Conservation (phyloP, 2,888 invertebrate genomes). For the Andrena trimmerana region DNA sequence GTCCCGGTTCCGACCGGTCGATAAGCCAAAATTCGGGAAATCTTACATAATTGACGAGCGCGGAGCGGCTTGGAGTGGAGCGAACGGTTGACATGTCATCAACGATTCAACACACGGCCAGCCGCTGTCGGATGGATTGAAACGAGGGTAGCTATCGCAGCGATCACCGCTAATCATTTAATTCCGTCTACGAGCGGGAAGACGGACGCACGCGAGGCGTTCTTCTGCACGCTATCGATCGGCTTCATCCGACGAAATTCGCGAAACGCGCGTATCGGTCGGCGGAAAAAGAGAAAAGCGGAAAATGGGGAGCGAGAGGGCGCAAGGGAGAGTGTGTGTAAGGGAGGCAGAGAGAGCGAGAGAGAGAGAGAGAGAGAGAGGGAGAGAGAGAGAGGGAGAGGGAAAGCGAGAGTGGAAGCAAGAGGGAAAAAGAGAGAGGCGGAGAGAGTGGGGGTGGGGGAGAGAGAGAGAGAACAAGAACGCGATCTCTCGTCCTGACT, state of each 20-base stretch:
- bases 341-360: background rate
- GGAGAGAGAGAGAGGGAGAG: background rate
- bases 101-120: conserved; percentile 8
- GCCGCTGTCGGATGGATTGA: background rate
- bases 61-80: conserved; percentile 16
- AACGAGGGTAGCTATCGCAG: conserved; percentile 7
- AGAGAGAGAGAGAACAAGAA: conserved; percentile 20
- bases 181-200: conserved; percentile 25
- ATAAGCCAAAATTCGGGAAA: conserved; percentile 43
- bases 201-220: background rate
- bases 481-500: conserved; percentile 56
- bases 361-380: background rate
- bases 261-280: conserved; percentile 30
- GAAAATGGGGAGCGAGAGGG: background rate
- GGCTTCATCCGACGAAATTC: conserved; percentile 28
- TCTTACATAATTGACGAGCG: conserved; percentile 54
- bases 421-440: background rate
- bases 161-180: conserved; percentile 37
- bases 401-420: background rate
- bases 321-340: background rate
- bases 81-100: conserved; percentile 3
- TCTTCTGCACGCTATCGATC: conserved; percentile 40
- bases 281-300: background rate
- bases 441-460: background rate
- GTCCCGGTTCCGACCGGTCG: conserved; percentile 33